Base-by-base conservation (phyloP, 2,797 vertebrate genomes). In the Phyllotis vaccarum region DNA sequence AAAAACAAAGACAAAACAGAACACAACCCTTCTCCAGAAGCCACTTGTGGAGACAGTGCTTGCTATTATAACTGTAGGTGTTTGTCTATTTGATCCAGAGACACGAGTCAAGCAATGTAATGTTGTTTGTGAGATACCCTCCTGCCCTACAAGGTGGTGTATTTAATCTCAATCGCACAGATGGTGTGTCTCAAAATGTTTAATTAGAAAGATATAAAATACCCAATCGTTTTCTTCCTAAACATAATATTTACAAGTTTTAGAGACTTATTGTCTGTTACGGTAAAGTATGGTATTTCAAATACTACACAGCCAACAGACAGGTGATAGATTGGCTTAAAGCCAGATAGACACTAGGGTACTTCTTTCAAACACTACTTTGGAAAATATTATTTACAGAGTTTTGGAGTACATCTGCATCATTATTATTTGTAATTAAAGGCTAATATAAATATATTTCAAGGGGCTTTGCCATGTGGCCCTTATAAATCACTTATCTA, bases 61-160 rank as follows among this genome's bases (percentile, higher is more conserved):
- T 70, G 91, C 96, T 98, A 98, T 97, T 98, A 93, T 95, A 96
- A 97, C 97, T 95, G 91, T 97, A 97, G 97, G 95, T 98, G 89
- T 97, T 97, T 98, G 96, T 97, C 96, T 98, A 75, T 98, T 97
- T 97, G 96, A 97, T 97, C 95, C 64, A 95, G 97, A 97, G 90
- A 81, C 93, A 91, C 91, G 97, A 98, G 97, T 97, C 96, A 98
- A 75, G 95, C 76, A 95, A 72, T 96, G 88, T 98, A 97, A 98
- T 97, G 89, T 95, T 98, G 95, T 98, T 95, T 97, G 93, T 91
- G 96, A 98, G 91, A 94, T 93, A 90, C 43, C 96, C 97, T 97
- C 95, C 86, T 98, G 83, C 96, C 96, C n/a, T n/a, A 96, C 93
- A 98, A 88, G 94, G 94, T 97, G 97, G 96, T 95, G 93, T 98